phyloP scores from a whole-genome alignment of 2,888 invertebrate species.

The Portevinia maculata region DNA sequence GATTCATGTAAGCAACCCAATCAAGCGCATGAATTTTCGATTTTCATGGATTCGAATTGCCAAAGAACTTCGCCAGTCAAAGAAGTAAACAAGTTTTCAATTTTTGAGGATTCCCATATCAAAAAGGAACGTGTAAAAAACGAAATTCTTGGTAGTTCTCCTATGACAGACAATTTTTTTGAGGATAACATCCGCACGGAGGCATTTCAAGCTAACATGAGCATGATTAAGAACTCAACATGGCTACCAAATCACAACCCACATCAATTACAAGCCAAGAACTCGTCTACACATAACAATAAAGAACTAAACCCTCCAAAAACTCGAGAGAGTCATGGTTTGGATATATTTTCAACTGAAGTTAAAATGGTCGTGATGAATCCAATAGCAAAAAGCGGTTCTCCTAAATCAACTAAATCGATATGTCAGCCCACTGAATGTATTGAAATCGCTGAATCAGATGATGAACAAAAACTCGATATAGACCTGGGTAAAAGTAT shows the following conservation, averaged over 20 bases:
- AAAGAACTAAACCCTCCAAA: conserved; percentile 40
- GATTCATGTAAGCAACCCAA: neutral
- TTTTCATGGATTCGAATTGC: conserved; percentile 32
- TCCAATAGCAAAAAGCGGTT: neutral
- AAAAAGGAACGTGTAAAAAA: conserved; percentile 16
- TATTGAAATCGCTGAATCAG: conserved; percentile 59
- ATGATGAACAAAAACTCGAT: conserved; percentile 44
- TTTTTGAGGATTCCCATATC: conserved; percentile 26
- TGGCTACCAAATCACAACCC: conserved; percentile 76
- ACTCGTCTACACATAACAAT: conserved; percentile 75
- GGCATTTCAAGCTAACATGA: conserved; percentile 79
- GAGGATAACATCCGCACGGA: conserved; percentile 81
- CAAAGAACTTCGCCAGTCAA: neutral
- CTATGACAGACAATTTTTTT: conserved; percentile 71
- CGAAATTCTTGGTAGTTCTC: neutral
- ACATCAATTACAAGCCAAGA: conserved; percentile 70
- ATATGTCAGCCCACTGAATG: conserved; percentile 5
- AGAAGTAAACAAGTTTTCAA: neutral
- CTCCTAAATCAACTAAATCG: conserved; percentile 28
- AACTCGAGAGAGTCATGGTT: neutral
- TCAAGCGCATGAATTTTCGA: neutral
- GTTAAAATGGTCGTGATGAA: neutral
- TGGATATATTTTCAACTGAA: conserved; percentile 31
- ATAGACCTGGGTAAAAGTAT: conserved; percentile 78
- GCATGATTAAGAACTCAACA: conserved; percentile 81